phyloP scores from a whole-genome alignment of 2,113 vertebrate genomes.

The Equus quagga region DNA sequence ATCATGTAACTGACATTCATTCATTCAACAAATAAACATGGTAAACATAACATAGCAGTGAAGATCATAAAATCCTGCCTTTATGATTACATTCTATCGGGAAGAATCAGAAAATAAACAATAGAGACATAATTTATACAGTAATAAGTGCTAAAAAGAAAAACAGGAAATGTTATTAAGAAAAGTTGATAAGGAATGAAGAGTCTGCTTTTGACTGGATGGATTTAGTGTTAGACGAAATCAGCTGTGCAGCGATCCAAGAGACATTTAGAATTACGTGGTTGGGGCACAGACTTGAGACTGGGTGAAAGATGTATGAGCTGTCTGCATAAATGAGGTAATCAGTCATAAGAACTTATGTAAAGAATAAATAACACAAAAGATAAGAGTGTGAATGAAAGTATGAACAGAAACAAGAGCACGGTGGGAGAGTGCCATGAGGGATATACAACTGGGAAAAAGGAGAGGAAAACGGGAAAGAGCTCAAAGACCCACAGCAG shows the following conservation, averaged over 20 bases:
- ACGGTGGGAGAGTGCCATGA: neutral
- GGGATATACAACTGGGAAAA: neutral
- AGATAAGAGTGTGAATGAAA: too few species aligned
- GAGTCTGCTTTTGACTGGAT: neutral
- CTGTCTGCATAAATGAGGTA: neutral
- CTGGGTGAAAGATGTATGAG: neutral
- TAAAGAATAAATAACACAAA: neutral
- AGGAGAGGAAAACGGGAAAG: neutral
- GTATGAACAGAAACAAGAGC: neutral
- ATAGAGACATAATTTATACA: neutral
- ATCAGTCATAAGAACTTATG: neutral
- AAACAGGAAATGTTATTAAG: neutral
- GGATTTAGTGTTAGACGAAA: neutral
- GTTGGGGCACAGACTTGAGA: neutral
- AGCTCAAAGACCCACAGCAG: neutral
- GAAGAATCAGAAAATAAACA: neutral
- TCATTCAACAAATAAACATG: neutral
- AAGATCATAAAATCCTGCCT: neutral
- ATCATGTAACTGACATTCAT: neutral
- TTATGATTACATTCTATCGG: neutral
- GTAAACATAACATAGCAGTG: neutral
- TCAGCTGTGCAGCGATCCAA: neutral
- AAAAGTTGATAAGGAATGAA: conserved; percentile 3
- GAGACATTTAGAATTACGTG: neutral
- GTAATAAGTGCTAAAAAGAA: neutral